Base-by-base conservation (phyloP, 53 echinoderm and acorn worm species). In the Holothuria leucospilota region DNA sequence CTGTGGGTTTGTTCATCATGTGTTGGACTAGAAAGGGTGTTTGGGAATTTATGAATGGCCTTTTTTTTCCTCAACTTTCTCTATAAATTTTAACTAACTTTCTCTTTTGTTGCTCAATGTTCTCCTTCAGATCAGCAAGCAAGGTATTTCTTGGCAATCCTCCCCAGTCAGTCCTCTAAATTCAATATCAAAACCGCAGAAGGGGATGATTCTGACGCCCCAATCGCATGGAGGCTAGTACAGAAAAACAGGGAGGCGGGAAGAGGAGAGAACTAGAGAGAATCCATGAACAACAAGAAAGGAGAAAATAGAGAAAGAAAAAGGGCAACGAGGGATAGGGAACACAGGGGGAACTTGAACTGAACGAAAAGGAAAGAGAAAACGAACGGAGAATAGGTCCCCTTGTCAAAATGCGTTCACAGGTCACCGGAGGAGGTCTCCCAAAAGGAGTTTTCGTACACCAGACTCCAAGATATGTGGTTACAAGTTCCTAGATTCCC, bases 401-500 rank as follows among this genome's bases (percentile, higher is more conserved):
- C 77, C 93, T n/a, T 5, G 74, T 79, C 4, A 90, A 81, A 21
- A 82, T 71, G 6, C 96, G 96, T 46, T 89, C 96, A 15, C 85
- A n/a, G 90, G 78, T 96, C 96, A 39, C 96, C 96, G n/a, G 0
- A 85, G 97, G 15, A 72, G 98, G 27, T 95, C 95, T 6, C 95
- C 98, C 2, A 89, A 91, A 42, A 85, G n/a, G 98, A 53, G 89
- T n/a, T n/a, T 90, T 0, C 91, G 94, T 56, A 87, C 93, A 16
- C 68, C 88, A 46, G 93, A n/a, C 88, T 20, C 95, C 93, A 21
- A 87, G 98, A 77, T 98, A 98, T 64, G 89, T 93, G 26, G 98
- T n/a, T 98, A 20, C 95, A 95, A 85, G 93, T 98, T 77, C 95
- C 98, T 52, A 90, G 91, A 30, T 92, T 92, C 66, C 91, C 93